A percentile compares a stretch with the other conserved stretches of the same genome.
These are phyloP conservation scores for Sebastes dallii DNA, from an alignment of 2,797 vertebrate genomes.

Conservation along the genomic window DNA sequence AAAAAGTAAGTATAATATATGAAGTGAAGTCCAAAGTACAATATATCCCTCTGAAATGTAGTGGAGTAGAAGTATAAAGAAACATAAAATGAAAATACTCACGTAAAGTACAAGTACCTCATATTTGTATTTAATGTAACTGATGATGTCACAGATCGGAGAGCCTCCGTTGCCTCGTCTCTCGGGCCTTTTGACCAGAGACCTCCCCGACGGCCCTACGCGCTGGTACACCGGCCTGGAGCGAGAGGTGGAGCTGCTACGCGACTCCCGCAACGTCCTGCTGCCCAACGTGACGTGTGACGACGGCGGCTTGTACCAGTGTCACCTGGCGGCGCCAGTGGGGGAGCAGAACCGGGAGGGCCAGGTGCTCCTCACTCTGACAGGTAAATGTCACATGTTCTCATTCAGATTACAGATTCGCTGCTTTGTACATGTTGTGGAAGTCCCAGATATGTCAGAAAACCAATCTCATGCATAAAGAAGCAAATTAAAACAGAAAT, in stretches of 20 bases:
- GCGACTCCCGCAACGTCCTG: constrained; percentile 31
- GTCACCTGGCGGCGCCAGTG: constrained; percentile 70
- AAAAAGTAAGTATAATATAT: background rate
- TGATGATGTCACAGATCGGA: constrained; percentile 17
- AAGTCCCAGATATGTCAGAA: no score
- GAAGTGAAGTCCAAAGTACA: background rate
- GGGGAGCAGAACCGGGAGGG: constrained; percentile 73
- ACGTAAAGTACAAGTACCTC: background rate
- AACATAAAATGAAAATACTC: background rate
- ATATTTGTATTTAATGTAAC: background rate
- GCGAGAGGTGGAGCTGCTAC: constrained; percentile 35
- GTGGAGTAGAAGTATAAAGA: background rate
- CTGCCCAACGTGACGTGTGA: constrained; percentile 61
- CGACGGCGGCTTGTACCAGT: constrained; percentile 69
- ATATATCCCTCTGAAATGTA: background rate
- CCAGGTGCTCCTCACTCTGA: constrained; percentile 52
- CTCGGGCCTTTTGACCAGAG: constrained; percentile 33
- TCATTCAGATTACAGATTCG: background rate
- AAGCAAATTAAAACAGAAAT: no score
- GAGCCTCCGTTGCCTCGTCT: fast-evolving
- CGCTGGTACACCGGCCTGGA: background rate
- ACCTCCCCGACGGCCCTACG: constrained; percentile 15
- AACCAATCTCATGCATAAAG: no score
- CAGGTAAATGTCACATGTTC: constrained; percentile 50
- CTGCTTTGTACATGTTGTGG: no score